Evolutionary conservation across 2,888 invertebrate genomes (phyloP).

Genomic region (Latheticus oryzae): DNA sequence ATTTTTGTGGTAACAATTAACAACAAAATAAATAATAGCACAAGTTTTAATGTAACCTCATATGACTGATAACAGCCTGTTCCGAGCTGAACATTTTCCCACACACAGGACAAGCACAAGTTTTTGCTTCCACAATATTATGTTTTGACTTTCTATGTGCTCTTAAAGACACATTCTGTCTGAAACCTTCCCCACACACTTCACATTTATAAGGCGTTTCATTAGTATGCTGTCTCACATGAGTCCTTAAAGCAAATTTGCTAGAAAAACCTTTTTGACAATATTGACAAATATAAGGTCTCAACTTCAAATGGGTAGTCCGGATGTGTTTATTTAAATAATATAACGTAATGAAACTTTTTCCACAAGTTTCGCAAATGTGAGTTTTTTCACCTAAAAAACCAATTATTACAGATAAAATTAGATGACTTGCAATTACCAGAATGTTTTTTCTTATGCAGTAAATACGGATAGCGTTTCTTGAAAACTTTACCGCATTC

Average conservation of each 20-base stretch:
- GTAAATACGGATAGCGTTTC: slow-evolving; percentile 42
- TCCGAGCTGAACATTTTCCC: slow-evolving; percentile 43
- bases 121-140: slow-evolving; percentile 52
- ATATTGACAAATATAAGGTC: slow-evolving; percentile 54
- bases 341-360: slow-evolving; percentile 52
- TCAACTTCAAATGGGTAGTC: slow-evolving; percentile 55
- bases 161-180: slow-evolving; percentile 57
- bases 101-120: slow-evolving; percentile 52
- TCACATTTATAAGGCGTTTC: slow-evolving; percentile 55
- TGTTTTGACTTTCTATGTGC: slow-evolving; percentile 56
- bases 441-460: slow-evolving; percentile 50
- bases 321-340: slow-evolving; percentile 54
- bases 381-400: slow-evolving; percentile 51
- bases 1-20: too few relatives aligned
- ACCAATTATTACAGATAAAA: slow-evolving; percentile 11
- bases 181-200: slow-evolving; percentile 54
- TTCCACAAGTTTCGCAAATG: slow-evolving; percentile 53
- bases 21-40: too few relatives aligned
- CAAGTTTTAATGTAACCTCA: slow-evolving; percentile 30
- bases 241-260: slow-evolving; percentile 53
- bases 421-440: slow-evolving; percentile 42
- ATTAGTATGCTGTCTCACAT: slow-evolving; percentile 56
- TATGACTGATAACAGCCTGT: slow-evolving; percentile 25
- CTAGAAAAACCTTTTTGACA: slow-evolving; percentile 56
- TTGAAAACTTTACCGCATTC: slow-evolving; percentile 45